Conservation (phyloP, 2,888 invertebrate species). For the Acleris emargana region DNA sequence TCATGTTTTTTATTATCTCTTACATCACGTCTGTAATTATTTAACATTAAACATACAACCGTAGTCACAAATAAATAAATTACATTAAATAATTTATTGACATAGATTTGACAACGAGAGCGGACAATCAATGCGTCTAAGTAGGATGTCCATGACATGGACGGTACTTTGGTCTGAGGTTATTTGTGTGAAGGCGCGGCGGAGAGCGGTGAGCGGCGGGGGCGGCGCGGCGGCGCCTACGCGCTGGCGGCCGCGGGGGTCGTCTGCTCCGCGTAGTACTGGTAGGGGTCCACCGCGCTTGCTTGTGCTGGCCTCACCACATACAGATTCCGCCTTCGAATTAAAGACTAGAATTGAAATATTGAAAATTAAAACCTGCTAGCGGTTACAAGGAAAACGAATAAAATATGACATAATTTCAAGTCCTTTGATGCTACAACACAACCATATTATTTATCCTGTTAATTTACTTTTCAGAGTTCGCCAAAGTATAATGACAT, state of each 20-base stretch:
- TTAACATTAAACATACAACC: constrained; percentile 72
- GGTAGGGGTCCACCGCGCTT: constrained; percentile 83
- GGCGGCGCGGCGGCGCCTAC: constrained; percentile 46
- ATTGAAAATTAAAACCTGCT: constrained; percentile 54
- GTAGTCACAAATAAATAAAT: constrained; percentile 81
- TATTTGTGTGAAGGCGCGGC: constrained; percentile 63
- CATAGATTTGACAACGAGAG: constrained; percentile 73
- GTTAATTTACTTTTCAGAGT: background rate
- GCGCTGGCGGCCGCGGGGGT: constrained; percentile 50
- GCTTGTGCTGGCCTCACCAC: constrained; percentile 84
- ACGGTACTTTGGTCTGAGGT: constrained; percentile 80
- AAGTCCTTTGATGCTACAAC: no score
- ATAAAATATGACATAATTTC: constrained; percentile 28
- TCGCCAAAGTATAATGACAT: background rate
- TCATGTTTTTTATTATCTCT: constrained; percentile 66
- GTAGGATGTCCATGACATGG: constrained; percentile 62
- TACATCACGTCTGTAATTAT: constrained; percentile 74
- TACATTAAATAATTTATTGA: constrained; percentile 81
- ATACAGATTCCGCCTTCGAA: constrained; percentile 85
- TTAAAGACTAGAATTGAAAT: constrained; percentile 83
- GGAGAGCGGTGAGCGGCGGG: constrained; percentile 38
- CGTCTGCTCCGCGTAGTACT: constrained; percentile 81
- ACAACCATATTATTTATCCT: no score
- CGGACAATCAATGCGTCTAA: constrained; percentile 64
- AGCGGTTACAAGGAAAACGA: constrained; percentile 2